Evolutionary conservation across 2,888 invertebrate species (phyloP), one percentile per base, ranked within the genome.

Genomic region (Diarsia brunnea): DNA sequence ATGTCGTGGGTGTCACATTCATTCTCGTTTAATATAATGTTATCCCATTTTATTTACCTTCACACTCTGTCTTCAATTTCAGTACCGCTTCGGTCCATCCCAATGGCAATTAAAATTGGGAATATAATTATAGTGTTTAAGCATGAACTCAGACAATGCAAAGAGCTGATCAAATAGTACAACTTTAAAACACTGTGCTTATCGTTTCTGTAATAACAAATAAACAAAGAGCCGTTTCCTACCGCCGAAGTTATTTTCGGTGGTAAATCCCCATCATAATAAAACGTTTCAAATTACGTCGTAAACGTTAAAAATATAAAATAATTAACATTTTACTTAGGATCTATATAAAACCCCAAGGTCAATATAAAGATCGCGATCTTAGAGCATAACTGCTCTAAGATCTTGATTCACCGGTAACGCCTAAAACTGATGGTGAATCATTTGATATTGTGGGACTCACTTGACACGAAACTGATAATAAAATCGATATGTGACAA

Each of bases 351-450:
- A 67, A 77, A 68, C 24, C 51, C 70, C 45, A 71, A 80, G 78
- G 78, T 24, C 64, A n/a, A 53, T 14, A 64, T 70, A 58, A 67
- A 64, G 67, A 60, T n/a, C 14, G 49, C 60, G 24, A 78, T 31
- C 78, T 60, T 64, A 83, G n/a, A n/a, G n/a, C n/a, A 79, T 38
- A 83, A 77, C 49, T 27, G 38, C 55, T 65, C 19, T 47, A 43
- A 21, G 43, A 47, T 47, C 55, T 55, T 45, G 49, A 27, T 63
- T 55, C 4, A 5, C 11, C 21, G 16, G 47, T 68, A 60, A 68
- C 53, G 24, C 27, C 68, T 16, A 71, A 79, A 63, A 69, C 45
- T 47, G 21, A 70, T 31, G 38, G 21, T 74, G 80, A 74, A 47
- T 78, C 72, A 76, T 75, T 21, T 58, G 16, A 69, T 71, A 60